Conservation (phyloP, 2,888 invertebrate species). For the Neoascia interrupta region DNA sequence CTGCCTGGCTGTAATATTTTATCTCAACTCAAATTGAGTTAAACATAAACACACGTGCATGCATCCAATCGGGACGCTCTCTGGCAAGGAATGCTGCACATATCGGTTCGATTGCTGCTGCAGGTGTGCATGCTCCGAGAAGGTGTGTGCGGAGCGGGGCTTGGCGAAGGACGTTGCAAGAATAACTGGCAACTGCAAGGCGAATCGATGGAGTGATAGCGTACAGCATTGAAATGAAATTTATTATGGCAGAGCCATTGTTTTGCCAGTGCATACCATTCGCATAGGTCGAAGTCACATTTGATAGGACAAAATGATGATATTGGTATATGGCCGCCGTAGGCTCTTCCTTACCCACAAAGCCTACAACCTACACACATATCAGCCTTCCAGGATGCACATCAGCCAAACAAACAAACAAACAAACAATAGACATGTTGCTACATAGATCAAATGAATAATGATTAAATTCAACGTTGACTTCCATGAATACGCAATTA, state of each 20-base stretch:
- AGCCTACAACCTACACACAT: too few relatives aligned
- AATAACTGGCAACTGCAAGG: too few relatives aligned
- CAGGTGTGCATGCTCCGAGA: too few relatives aligned
- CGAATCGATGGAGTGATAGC: constrained; percentile 40
- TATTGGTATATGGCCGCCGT: too few relatives aligned
- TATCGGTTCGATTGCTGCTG: background rate
- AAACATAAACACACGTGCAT: constrained; percentile 23
- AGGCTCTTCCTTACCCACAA: too few relatives aligned
- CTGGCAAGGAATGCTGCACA: background rate
- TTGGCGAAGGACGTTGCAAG: constrained; percentile 4
- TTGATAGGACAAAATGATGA: constrained; percentile 23
- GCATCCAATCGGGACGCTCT: background rate
- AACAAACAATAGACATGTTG: background rate
- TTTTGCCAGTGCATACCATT: constrained; percentile 29
- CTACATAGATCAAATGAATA: constrained; percentile 51
- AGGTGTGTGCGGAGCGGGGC: background rate
- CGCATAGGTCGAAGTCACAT: constrained; percentile 18
- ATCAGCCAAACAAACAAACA: background rate
- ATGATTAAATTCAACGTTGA: constrained; percentile 60
- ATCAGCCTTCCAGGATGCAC: too few relatives aligned
- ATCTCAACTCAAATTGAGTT: constrained; percentile 49
- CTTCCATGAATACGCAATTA: constrained; percentile 66
- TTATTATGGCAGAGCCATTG: constrained; percentile 39
- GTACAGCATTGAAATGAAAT: constrained; percentile 37
- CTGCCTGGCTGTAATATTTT: constrained; percentile 54